These are phyloP conservation scores for Drosophila rubida DNA, from an alignment of 2,888 invertebrate species.

Conservation along the genomic window DNA sequence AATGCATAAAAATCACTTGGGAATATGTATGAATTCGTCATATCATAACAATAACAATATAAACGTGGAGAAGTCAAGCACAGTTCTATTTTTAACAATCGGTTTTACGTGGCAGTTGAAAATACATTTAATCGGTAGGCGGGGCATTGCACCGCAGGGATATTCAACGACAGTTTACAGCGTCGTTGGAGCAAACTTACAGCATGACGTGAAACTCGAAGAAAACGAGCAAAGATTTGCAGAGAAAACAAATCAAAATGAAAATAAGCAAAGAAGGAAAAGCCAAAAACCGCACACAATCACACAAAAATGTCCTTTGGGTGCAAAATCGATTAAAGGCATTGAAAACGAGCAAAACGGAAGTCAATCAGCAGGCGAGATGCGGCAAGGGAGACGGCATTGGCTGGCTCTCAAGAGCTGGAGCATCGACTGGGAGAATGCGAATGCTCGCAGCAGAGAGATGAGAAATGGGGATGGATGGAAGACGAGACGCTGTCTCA, in stretches of 20 bases:
- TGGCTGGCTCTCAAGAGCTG: too few relatives aligned
- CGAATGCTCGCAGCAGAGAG: neutral
- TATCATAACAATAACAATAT: too few relatives aligned
- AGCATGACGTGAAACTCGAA: conserved; percentile 34
- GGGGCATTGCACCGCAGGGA: conserved; percentile 18
- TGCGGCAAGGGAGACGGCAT: conserved; percentile 1
- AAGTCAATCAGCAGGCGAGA: conserved; percentile 80
- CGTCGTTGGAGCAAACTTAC: conserved; percentile 46
- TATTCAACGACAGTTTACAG: conserved; percentile 43
- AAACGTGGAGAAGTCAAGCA: neutral
- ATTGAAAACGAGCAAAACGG: conserved; percentile 63
- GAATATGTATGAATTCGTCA: too few relatives aligned
- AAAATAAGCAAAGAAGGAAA: conserved; percentile 43
- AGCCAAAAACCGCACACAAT: conserved; percentile 46
- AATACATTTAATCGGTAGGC: neutral
- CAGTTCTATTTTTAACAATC: neutral
- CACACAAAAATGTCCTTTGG: conserved; percentile 80
- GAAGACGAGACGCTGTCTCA: conserved; percentile 38
- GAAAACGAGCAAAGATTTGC: conserved; percentile 32
- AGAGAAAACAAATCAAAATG: conserved; percentile 69
- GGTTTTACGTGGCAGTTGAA: neutral
- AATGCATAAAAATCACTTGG: neutral
- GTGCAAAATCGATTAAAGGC: conserved; percentile 83
- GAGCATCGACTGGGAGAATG: neutral
- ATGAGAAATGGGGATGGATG: neutral